Conservation (phyloP, 2,113 vertebrate genomes). For the Aspidoscelis tigris region DNA sequence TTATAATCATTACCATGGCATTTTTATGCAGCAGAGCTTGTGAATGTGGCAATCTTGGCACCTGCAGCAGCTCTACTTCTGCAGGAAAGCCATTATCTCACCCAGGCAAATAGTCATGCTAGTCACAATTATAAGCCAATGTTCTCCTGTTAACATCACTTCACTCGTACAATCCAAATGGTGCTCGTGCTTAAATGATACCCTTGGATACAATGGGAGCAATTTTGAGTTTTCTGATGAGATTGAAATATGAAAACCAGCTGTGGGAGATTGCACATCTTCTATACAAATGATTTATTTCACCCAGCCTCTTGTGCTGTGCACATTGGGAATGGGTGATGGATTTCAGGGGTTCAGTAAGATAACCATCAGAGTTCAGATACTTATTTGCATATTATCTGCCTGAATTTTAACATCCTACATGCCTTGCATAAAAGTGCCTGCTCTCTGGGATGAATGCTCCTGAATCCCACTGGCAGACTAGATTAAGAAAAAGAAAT, state of each 20-base stretch:
- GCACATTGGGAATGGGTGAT: constrained; percentile 20
- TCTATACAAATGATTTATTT: constrained; percentile 41
- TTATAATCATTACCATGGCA: constrained; percentile 38
- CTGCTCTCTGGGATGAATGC: constrained; percentile 22
- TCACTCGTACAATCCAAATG: constrained; percentile 35
- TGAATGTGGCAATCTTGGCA: constrained; percentile 49
- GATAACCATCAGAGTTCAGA: constrained; percentile 11
- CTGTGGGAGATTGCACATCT: constrained; percentile 23
- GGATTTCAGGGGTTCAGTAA: constrained; percentile 20
- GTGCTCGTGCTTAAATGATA: constrained; percentile 59
- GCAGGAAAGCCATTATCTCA: constrained; percentile 44
- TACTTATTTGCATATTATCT: constrained; percentile 38
- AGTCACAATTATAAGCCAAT: constrained; percentile 52
- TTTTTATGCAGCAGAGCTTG: constrained; percentile 40
- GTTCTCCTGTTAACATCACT: constrained; percentile 54
- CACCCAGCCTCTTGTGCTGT: constrained; percentile 25
- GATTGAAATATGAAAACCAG: constrained; percentile 43
- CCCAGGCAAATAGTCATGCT: constrained; percentile 47
- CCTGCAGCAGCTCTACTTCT: constrained; percentile 27
- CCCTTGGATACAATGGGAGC: constrained; percentile 44
- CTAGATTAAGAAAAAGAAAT: background rate
- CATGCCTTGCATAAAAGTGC: constrained; percentile 4
- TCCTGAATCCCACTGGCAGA: constrained; percentile 19
- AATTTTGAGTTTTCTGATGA: constrained; percentile 60
- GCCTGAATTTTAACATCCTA: constrained; percentile 39